phyloP scores from a whole-genome alignment of 1,140 invertebrate genomes.

The Tenebrio molitor region DNA sequence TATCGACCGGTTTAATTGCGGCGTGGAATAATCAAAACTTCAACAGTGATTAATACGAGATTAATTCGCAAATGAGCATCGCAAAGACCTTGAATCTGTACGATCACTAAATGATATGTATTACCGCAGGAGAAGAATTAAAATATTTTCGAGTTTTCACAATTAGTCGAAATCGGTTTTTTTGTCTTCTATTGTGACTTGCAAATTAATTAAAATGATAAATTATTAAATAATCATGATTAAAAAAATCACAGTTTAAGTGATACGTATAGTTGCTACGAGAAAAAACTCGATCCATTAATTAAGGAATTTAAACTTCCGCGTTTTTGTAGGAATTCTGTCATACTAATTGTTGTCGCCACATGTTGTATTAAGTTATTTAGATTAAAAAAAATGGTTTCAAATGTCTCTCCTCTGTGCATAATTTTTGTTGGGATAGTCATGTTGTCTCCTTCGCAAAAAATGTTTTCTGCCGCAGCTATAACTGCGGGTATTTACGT shows the following conservation, averaged over 20 bases:
- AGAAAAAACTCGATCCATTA: background rate
- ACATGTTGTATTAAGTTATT: no score
- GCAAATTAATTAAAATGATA: background rate
- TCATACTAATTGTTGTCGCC: no score
- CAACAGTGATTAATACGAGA: background rate
- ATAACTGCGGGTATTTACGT: no score
- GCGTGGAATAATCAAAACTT: background rate
- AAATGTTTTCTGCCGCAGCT: no score
- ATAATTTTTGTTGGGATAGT: no score
- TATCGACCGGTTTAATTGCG: background rate
- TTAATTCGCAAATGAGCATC: background rate
- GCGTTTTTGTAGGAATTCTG: background rate
- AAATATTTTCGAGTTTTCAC: background rate
- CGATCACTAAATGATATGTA: background rate
- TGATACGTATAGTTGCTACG: background rate
- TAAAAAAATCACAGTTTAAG: no score
- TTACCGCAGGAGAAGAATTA: background rate
- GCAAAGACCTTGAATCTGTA: background rate
- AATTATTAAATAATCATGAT: background rate
- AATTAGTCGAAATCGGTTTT: background rate
- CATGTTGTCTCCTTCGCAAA: no score
- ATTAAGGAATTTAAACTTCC: background rate
- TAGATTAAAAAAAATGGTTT: no score
- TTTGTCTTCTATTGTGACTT: no score
- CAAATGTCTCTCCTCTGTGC: no score